These are phyloP conservation scores for Drosophila gunungcola DNA, from an alignment of 1,140 invertebrate species.

Conservation along the genomic window DNA sequence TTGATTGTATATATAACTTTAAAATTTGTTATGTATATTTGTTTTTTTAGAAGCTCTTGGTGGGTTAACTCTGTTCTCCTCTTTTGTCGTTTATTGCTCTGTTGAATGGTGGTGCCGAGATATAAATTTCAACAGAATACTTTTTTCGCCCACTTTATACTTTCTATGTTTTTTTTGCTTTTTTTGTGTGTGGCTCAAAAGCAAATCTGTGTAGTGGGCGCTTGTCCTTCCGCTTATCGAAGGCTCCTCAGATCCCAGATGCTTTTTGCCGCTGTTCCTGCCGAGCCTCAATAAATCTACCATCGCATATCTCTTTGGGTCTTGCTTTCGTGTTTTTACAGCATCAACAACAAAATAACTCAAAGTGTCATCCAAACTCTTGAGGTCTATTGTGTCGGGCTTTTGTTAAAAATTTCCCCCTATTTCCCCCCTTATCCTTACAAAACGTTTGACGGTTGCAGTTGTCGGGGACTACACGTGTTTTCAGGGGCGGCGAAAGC, in stretches of 20 bases:
- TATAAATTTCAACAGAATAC: slow-evolving; percentile 62
- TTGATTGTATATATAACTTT: too few species aligned
- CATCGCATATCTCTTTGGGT: slow-evolving; percentile 71
- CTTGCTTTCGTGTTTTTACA: slow-evolving; percentile 59
- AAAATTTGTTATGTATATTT: background rate
- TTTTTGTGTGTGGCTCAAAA: slow-evolving; percentile 31
- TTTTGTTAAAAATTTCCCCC: slow-evolving; percentile 53
- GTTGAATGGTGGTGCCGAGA: slow-evolving; percentile 44
- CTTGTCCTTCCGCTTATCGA: slow-evolving; percentile 65
- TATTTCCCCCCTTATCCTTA: slow-evolving; percentile 43
- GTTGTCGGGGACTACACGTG: slow-evolving; percentile 67
- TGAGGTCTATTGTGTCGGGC: slow-evolving; percentile 76
- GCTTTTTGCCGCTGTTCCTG: slow-evolving; percentile 31
- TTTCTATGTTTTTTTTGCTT: slow-evolving; percentile 15
- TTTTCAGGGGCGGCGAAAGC: slow-evolving; percentile 30
- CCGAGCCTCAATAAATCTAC: slow-evolving; percentile 69
- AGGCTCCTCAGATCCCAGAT: slow-evolving; percentile 7
- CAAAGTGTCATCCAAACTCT: slow-evolving; percentile 80
- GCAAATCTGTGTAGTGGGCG: slow-evolving; percentile 58
- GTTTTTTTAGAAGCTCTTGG: background rate
- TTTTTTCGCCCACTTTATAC: slow-evolving; percentile 33
- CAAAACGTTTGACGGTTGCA: slow-evolving; percentile 75
- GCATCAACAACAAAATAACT: slow-evolving; percentile 81
- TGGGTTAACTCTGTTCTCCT: slow-evolving; percentile 12
- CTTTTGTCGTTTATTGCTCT: slow-evolving; percentile 28